Evolutionary conservation across 2,113 vertebrate genomes (phyloP).

Genomic region (Psittacus erithacus): DNA sequence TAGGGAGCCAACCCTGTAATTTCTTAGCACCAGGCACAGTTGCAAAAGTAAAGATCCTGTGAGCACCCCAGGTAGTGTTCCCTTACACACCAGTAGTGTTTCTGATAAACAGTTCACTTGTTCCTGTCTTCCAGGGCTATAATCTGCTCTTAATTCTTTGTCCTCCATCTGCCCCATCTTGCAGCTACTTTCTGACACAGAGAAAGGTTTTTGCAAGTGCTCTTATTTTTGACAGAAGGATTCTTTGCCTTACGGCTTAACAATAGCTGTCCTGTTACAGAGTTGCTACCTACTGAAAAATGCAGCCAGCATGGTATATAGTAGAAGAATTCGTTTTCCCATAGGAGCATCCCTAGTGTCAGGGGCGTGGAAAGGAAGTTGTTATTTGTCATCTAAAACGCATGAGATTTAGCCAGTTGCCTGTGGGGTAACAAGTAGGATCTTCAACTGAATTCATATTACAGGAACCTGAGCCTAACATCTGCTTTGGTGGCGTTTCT

Average conservation of each 20-base stretch:
- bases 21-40: neutral
- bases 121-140: conserved; percentile 17
- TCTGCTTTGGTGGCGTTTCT: conserved; percentile 22
- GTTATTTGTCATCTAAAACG: neutral
- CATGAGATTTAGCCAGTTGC: neutral
- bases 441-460: neutral
- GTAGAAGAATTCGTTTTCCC: neutral
- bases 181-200: conserved; percentile 2
- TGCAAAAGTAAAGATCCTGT: neutral
- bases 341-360: neutral
- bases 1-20: conserved; percentile 39
- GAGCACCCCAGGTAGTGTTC: neutral
- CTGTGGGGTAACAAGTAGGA: neutral
- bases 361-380: neutral
- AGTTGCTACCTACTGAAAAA: neutral
- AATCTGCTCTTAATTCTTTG: conserved; percentile 31
- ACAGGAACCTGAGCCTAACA: conserved; percentile 2
- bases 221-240: neutral
- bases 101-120: conserved; percentile 4
- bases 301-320: neutral
- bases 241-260: conserved; percentile 2
- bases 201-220: neutral
- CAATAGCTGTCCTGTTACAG: neutral
- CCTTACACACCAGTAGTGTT: neutral
- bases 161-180: conserved; percentile 21